phyloP scores from a whole-genome alignment of 2,888 invertebrate genomes.

The Nebria brevicollis region DNA sequence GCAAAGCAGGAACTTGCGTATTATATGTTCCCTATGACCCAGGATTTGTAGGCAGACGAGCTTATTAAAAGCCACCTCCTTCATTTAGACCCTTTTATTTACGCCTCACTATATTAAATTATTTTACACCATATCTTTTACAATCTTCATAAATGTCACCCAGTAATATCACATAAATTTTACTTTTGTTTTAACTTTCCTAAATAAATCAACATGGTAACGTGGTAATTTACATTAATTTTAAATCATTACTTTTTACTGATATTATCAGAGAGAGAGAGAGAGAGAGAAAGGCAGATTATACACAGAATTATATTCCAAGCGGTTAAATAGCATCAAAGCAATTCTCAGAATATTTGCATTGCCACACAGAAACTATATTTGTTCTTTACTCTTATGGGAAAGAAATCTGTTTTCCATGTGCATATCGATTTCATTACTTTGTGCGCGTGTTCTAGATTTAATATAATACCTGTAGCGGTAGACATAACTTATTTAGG shows the following conservation, averaged over 20 bases:
- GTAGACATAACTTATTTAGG: background rate
- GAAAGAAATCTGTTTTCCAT: background rate
- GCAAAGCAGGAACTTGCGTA: too few relatives aligned
- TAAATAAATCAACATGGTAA: background rate
- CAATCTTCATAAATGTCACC: background rate
- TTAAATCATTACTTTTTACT: background rate
- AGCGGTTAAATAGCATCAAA: background rate
- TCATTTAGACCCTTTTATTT: background rate
- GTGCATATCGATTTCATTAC: background rate
- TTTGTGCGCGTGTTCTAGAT: background rate
- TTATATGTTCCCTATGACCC: background rate
- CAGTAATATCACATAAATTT: background rate
- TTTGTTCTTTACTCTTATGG: background rate
- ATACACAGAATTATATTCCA: background rate
- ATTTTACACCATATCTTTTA: constrained; percentile 1
- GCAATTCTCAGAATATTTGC: background rate
- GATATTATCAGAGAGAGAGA: background rate
- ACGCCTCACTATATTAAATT: background rate
- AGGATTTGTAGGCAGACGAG: background rate
- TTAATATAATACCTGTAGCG: background rate
- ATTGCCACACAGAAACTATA: background rate
- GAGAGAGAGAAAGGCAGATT: background rate
- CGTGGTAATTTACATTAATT: background rate
- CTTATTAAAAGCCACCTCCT: background rate
- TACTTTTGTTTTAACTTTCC: background rate